phyloP scores from a whole-genome alignment of 2,113 vertebrate species.

The Ammodytes dubius region DNA sequence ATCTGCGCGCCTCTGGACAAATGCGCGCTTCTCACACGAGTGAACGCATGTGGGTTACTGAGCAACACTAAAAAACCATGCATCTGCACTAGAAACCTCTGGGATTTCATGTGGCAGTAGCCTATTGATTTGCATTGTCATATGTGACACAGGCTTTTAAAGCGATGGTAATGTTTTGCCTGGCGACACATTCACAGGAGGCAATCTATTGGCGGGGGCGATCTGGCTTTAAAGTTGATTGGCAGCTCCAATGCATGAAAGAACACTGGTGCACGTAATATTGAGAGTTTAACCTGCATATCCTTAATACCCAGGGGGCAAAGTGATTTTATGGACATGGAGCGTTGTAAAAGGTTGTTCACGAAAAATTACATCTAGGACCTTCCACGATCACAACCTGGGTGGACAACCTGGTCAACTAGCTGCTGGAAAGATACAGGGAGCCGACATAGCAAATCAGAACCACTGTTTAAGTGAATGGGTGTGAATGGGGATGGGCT shows the following conservation, averaged over 20 bases:
- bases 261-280: not conserved
- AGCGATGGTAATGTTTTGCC: not conserved
- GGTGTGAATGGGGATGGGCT: no score
- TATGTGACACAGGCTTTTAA: not conserved
- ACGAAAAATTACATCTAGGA: no score
- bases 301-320: no score
- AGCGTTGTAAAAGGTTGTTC: no score
- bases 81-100: not conserved
- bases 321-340: no score
- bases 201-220: not conserved
- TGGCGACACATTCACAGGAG: slow-evolving; percentile 22
- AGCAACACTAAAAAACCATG: not conserved
- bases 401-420: no score
- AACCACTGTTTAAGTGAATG: no score
- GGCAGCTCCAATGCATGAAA: slow-evolving; percentile 23
- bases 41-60: not conserved
- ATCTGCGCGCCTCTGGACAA: slow-evolving; percentile 40
- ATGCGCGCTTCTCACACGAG: slow-evolving; percentile 17
- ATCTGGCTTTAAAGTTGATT: slow-evolving; percentile 31
- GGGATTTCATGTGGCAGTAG: not conserved
- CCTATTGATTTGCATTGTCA: not conserved
- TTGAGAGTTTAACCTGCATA: not conserved
- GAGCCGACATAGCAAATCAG: no score
- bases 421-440: no score
- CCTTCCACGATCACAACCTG: no score